These are phyloP conservation scores for Agriopis marginaria DNA, from an alignment of 2,888 invertebrate species.

Conservation along the genomic window DNA sequence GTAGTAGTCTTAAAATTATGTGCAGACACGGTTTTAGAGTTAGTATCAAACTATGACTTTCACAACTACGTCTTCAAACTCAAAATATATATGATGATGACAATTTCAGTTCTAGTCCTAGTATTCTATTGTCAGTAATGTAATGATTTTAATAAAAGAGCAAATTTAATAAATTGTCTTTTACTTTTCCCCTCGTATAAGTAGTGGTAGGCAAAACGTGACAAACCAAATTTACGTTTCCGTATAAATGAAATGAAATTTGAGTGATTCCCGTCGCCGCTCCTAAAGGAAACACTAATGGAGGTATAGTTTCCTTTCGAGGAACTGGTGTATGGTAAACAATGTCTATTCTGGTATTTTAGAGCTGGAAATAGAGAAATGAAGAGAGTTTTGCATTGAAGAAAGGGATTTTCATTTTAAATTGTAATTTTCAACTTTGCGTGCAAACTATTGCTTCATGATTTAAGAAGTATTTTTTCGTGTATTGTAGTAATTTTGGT, in stretches of 20 bases:
- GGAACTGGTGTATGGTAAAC: slow-evolving; percentile 55
- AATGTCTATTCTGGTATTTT: slow-evolving; percentile 56
- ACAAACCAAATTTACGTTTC: slow-evolving; percentile 60
- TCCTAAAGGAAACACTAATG: slow-evolving; percentile 65
- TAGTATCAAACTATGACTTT: not conserved
- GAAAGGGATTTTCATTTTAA: slow-evolving; percentile 15
- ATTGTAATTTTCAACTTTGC: not conserved
- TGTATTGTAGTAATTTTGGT: no score
- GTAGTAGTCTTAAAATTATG: slow-evolving; percentile 52
- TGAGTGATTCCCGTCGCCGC: slow-evolving; percentile 59
- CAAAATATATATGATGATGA: not conserved
- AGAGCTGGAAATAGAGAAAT: slow-evolving; percentile 30
- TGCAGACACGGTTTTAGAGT: slow-evolving; percentile 30
- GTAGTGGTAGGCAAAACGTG: slow-evolving; percentile 29
- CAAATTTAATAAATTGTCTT: no score
- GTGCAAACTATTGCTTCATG: not conserved
- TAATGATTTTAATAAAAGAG: not conserved
- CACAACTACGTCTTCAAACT: not conserved
- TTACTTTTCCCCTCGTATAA: slow-evolving; percentile 37
- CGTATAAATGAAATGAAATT: slow-evolving; percentile 55
- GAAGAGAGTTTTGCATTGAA: slow-evolving; percentile 18
- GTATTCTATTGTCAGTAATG: no score
- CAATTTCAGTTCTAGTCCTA: no score
- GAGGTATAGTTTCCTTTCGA: slow-evolving; percentile 65
- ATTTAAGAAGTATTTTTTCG: no score